Conservation (phyloP, 1,140 invertebrate genomes). For the Sinella curviseta region DNA sequence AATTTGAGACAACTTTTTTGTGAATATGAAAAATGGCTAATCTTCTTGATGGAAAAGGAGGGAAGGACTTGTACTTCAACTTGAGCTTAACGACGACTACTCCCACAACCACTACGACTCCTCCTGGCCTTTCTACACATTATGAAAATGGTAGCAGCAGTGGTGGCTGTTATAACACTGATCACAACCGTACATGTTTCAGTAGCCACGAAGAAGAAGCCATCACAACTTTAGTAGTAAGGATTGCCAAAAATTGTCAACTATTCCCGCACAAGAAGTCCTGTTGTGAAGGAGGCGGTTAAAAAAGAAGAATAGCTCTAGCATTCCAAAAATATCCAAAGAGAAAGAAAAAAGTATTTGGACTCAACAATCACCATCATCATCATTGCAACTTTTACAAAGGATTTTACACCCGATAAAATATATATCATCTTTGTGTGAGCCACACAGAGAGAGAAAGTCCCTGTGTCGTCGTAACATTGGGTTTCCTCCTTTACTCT, state of each 20-base stretch:
- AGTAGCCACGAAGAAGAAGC: neutral
- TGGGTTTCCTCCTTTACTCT: too few species aligned
- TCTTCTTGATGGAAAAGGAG: conserved; percentile 26
- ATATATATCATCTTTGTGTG: neutral
- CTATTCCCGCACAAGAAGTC: neutral
- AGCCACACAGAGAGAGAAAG: too few species aligned
- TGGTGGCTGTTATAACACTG: neutral
- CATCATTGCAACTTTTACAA: neutral
- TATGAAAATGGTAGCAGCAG: too few species aligned
- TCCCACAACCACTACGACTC: neutral
- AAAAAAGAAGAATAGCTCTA: conserved; percentile 3
- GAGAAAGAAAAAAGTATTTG: neutral
- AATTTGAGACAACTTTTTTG: conserved; percentile 14
- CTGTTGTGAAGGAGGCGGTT: conserved; percentile 10
- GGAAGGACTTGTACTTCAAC: conserved; percentile 4
- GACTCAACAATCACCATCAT: neutral
- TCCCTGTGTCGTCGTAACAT: too few species aligned
- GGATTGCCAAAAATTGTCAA: conserved; percentile 21
- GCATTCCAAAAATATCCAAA: too few species aligned
- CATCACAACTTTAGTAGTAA: neutral
- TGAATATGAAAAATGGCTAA: conserved; percentile 37
- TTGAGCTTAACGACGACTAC: neutral
- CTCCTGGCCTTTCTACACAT: neutral
- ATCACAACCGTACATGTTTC: neutral
- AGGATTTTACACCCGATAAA: conserved; percentile 22